Conservation (phyloP, 2,113 vertebrate genomes). For the Antechinus stuartii region DNA sequence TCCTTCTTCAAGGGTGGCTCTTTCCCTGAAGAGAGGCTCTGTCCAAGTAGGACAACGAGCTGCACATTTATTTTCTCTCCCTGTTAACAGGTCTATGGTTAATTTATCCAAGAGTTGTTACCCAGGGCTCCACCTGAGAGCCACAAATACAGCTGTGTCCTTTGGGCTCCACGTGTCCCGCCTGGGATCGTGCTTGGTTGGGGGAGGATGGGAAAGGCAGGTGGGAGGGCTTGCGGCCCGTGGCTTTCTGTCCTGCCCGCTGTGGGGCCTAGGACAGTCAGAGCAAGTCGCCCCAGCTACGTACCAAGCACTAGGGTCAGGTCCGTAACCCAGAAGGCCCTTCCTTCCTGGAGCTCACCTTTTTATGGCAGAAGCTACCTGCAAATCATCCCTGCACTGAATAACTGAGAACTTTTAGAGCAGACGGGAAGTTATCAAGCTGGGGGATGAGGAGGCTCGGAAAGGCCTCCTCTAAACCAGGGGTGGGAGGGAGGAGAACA, state of each 20-base stretch:
- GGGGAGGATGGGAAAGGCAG: neutral
- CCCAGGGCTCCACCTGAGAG: neutral
- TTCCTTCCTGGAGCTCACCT: neutral
- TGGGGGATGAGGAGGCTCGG: neutral
- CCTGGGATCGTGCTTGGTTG: neutral
- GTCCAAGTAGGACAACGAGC: neutral
- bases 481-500: too few species aligned
- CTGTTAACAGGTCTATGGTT: neutral
- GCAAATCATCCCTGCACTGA: too few species aligned
- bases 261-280: neutral
- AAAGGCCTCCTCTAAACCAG: too few species aligned
- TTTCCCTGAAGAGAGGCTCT: slow-evolving; percentile 9
- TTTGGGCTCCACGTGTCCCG: neutral
- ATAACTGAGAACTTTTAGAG: neutral
- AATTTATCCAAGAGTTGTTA: neutral
- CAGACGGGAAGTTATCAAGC: neutral
- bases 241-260: neutral
- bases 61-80: neutral
- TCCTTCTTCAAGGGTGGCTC: slow-evolving; percentile 4
- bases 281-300: neutral
- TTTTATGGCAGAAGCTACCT: neutral
- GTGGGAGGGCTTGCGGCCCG: neutral
- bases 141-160: neutral
- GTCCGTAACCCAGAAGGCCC: too few species aligned
- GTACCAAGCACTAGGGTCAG: too few species aligned